phyloP scores from a whole-genome alignment of 2,888 invertebrate genomes.

The Tetramorium bicarinatum region DNA sequence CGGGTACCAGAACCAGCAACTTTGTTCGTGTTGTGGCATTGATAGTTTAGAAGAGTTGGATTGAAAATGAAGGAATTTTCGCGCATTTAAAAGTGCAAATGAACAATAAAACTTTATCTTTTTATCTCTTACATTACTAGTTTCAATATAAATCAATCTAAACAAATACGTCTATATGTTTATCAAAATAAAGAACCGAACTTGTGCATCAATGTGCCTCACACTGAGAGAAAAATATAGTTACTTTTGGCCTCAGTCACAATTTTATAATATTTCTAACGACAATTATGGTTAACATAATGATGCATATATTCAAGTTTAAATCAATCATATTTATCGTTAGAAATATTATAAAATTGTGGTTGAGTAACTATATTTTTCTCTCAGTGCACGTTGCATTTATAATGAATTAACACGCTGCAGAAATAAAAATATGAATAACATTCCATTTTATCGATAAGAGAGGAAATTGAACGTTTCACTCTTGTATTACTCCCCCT shows the following conservation, averaged over 20 bases:
- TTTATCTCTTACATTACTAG: not conserved
- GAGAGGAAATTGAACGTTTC: not conserved
- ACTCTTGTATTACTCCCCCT: not conserved
- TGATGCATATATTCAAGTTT: no score
- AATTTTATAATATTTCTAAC: no score
- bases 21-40: conserved; percentile 4
- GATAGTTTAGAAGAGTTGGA: conserved; percentile 8
- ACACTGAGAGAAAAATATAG: no score
- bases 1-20: not conserved
- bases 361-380: no score
- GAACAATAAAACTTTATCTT: not conserved
- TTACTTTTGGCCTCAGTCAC: no score
- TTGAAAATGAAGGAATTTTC: not conserved
- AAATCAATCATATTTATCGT: no score
- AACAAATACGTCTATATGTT: no score
- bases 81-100: not conserved
- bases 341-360: no score
- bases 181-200: no score
- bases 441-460: not conserved
- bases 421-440: not conserved
- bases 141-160: not conserved
- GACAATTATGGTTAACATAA: no score
- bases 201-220: no score
- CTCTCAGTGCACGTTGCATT: not conserved
- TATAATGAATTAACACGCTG: not conserved